Evolutionary conservation across 1,140 invertebrate species (phyloP), one percentile per base, ranked within the genome.

Genomic region (Heterodera carotae): DNA sequence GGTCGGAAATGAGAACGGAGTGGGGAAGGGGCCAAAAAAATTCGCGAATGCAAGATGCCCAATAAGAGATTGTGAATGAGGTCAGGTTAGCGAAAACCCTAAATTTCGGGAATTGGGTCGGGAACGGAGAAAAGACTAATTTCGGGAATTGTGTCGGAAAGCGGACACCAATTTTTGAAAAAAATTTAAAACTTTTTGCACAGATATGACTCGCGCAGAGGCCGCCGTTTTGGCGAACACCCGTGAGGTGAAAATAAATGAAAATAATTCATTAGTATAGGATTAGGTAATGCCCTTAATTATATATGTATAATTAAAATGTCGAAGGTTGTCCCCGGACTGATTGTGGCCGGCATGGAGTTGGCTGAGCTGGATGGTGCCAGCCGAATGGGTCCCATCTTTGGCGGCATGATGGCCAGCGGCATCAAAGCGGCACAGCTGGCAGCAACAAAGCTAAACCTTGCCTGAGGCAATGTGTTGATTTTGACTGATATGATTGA

Each of bases 361-460:
- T 31, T 66, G 62, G 62, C 62, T 22, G 62, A 66, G 62, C 15
- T 66, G 62, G 62, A 66, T 27, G 62, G 62, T 34, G 27, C 62
- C 62, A 66, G 22, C 62, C 62, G 62, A 10, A 66, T 66, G 62
- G 62, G 62, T 10, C 62, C 62, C 15, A 66, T 34, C 12, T 66
- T 66, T 34, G 62, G 62, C 27, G 62, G 29, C 62, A 66, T 66
- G 62, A 31, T 66, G 29, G 29, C 33, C 29, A 66, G 62, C 62
- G 62, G 62, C 62, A 66, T 66, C 62, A 66, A 66, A 31, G 62
- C 62, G 62, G 27, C 62, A 12, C 48, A 56, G 48, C 48, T 56
- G 48, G 48, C 48, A 56, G 48, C 48, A 56, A 56, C 15, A 18
- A 56, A 56, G 48, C 48, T 56, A 18, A 15, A 56, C 1, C 48